Evolutionary conservation across 1,140 invertebrate genomes (phyloP), one percentile per base, ranked within the genome.

Genomic region (Drosophila prosaltans): DNA sequence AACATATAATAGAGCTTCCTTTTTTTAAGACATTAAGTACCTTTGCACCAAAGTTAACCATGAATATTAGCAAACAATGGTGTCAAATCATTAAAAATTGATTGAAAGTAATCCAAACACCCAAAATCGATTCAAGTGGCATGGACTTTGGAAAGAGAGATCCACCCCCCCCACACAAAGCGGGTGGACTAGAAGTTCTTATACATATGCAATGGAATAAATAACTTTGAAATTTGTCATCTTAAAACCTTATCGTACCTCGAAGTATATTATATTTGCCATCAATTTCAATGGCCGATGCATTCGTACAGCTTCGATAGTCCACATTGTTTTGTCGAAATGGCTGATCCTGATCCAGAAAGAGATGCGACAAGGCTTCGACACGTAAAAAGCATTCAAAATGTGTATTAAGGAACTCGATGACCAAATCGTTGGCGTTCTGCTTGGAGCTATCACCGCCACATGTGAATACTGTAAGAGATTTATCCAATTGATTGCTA

Each of bases 321-420:
- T 94, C 93, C 69, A 85, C 45, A 6, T 63, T 72, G 1, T 43
- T 62, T 24, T 91, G 60, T 5, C 88, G 71, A 21, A 92, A 92
- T 5, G 91, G 91, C 39, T 85, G 78, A 28, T 88, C 88, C 55
- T 89, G 84, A 7, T 97, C 96, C 2, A 98, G 92, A 80, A 98
- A 96, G 30, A 99, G 94, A 93, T 99, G 97, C 1, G 96, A 95
- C 93, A 99, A 97, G 24, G 97, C 97, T 71, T 97, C 96, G 7
- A 99, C 93, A 45, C 98, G 94, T 40, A 99, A 93, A 92, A 98
- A 97, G 2, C 95, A 98, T 93, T 99, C 98, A 73, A 99, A 96
- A 78, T 96, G 95, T 70, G 95, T 95, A 91, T 97, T 97, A 21
- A 98, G 92, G 30, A 96, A 96, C 76, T 96, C 74, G 1, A 59